Percentiles rank a stretch among this genome's conserved stretches.
Evolutionary conservation across 2,888 invertebrate species (phyloP).

Genomic region (Hirtodrosophila histrioides): DNA sequence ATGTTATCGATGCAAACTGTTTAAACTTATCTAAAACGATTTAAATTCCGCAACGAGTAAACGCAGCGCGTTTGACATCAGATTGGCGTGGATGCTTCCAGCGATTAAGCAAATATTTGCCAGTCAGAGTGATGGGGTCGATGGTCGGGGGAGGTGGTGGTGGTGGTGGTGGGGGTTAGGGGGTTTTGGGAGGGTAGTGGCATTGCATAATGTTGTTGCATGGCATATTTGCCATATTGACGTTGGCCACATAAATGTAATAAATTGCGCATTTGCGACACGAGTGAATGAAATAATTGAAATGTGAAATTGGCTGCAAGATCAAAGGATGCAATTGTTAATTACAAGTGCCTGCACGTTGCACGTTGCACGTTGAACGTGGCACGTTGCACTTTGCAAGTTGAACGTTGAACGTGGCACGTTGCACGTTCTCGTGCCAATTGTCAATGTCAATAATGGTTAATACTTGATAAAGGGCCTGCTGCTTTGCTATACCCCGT

Average conservation of each 20-base stretch:
- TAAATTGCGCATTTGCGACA: not conserved
- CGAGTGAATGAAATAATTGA: not conserved
- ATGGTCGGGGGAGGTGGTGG: too few relatives aligned
- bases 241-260: too few relatives aligned
- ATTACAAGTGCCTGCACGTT: constrained; percentile 26
- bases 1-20: too few relatives aligned
- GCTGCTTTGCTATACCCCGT: constrained; percentile 15
- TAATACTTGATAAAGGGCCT: constrained; percentile 63
- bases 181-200: not conserved
- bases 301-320: constrained; percentile 1
- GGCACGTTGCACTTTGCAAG: constrained; percentile 14
- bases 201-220: constrained; percentile 11
- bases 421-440: constrained; percentile 54
- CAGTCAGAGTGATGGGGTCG: too few relatives aligned
- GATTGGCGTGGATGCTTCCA: too few relatives aligned
- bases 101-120: too few relatives aligned
- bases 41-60: too few relatives aligned
- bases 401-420: not conserved
- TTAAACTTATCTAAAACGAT: not conserved
- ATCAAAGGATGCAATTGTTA: constrained; percentile 62
- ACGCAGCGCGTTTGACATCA: too few relatives aligned
- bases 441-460: constrained; percentile 80
- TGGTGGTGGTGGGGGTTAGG: too few relatives aligned
- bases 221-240: too few relatives aligned
- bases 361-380: not conserved